Evolutionary conservation across 2,888 invertebrate species (phyloP).

Genomic region (Sminthurides aquaticus): DNA sequence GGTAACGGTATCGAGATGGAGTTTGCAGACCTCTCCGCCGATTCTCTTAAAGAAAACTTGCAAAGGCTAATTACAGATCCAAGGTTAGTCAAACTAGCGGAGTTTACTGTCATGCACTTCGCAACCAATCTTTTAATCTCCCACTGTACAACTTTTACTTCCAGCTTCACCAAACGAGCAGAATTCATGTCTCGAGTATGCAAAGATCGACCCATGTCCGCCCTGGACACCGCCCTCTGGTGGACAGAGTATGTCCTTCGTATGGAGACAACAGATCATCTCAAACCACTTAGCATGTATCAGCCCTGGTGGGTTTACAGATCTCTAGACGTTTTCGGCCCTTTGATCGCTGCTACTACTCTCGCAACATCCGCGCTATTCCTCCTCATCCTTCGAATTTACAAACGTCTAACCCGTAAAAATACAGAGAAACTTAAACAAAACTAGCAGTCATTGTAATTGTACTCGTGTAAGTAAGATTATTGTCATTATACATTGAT

Average conservation of each 20-base stretch:
- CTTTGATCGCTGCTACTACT: background rate
- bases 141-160: background rate
- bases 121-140: background rate
- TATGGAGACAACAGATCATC: background rate
- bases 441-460: too few species aligned
- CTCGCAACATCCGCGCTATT: too few species aligned
- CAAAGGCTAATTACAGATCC: background rate
- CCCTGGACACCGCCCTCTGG: background rate
- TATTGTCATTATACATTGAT: too few species aligned
- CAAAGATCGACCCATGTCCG: background rate
- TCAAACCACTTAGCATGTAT: background rate
- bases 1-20: background rate
- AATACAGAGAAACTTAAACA: too few species aligned
- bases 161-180: background rate
- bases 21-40: background rate
- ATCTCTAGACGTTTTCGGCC: background rate
- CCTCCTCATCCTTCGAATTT: too few species aligned
- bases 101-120: background rate
- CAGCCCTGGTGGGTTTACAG: background rate
- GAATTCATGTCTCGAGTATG: background rate
- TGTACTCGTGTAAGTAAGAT: too few species aligned
- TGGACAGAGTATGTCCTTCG: background rate
- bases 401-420: too few species aligned
- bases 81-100: background rate
- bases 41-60: background rate